Conservation (phyloP, 2,113 vertebrate species). For the Bothrops jararaca region DNA sequence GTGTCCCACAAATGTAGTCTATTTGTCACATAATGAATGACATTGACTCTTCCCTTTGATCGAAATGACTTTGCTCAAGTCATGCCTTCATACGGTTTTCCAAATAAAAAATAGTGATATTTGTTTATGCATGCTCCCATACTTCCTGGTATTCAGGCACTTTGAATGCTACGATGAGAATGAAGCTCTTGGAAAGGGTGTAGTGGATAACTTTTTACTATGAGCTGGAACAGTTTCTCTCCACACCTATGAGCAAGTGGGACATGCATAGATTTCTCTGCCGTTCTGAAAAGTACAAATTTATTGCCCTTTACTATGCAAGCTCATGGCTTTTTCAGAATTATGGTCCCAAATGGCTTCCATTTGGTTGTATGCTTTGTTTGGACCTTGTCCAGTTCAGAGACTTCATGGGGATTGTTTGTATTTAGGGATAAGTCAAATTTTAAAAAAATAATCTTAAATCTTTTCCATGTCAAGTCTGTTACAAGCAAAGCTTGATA, state of each 20-base stretch:
- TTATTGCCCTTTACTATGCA: not conserved
- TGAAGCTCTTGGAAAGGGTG: not conserved
- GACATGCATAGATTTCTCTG: not conserved
- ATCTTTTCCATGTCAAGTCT: not conserved
- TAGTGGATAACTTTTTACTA: not conserved
- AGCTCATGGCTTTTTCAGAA: not conserved
- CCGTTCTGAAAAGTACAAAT: not conserved
- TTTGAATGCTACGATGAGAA: not conserved
- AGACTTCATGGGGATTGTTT: not conserved
- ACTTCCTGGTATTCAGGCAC: not conserved
- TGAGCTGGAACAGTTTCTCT: not conserved
- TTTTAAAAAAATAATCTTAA: not conserved
- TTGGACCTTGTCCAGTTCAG: not conserved
- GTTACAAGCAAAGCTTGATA: not conserved
- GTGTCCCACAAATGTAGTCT: conserved; percentile 24
- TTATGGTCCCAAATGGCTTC: not conserved
- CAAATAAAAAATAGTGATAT: not conserved
- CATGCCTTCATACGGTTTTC: not conserved
- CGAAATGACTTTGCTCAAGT: conserved; percentile 24
- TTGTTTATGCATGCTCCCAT: not conserved
- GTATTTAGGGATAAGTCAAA: not conserved
- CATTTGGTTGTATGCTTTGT: not conserved
- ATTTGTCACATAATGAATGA: conserved; percentile 24
- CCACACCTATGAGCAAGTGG: not conserved
- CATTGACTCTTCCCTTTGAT: conserved; percentile 24